Evolutionary conservation across 2,113 vertebrate species (phyloP).

Genomic region (Ginglymostoma cirratum): DNA sequence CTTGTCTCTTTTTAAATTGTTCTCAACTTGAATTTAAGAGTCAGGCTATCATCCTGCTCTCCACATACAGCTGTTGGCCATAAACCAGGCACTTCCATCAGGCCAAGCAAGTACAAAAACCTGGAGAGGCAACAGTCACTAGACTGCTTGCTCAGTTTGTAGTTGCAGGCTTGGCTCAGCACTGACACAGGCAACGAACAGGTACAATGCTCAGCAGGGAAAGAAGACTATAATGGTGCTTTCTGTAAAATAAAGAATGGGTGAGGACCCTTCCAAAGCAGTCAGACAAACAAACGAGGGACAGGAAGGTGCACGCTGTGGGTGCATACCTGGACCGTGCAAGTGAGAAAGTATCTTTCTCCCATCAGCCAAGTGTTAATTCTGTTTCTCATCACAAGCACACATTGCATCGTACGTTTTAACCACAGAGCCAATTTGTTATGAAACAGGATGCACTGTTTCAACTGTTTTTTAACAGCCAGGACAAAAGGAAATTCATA

Average conservation of each 20-base stretch:
- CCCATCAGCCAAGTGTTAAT: not conserved
- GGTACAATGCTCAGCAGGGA: not conserved
- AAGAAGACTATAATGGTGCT: not conserved
- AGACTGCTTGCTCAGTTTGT: not conserved
- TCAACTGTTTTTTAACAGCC: conserved; percentile 16
- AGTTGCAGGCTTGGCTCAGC: not conserved
- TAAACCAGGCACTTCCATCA: not conserved
- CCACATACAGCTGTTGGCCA: not conserved
- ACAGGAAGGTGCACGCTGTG: not conserved
- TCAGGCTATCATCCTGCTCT: not conserved
- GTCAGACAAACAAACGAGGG: not conserved
- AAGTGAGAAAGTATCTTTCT: not conserved
- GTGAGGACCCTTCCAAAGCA: not conserved
- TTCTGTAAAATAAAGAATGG: not conserved
- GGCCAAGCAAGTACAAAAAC: too few relatives aligned
- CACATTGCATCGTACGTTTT: not conserved
- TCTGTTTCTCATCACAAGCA: not conserved
- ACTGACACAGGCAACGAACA: not conserved
- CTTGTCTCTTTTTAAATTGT: not conserved
- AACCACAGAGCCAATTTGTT: not conserved
- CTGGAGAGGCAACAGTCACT: not conserved
- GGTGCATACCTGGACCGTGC: not conserved
- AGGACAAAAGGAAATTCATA: not conserved
- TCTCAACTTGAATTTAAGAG: not conserved
- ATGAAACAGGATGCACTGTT: conserved; percentile 14